Conservation (phyloP, 2,888 invertebrate species). For the Sicus ferrugineus region DNA sequence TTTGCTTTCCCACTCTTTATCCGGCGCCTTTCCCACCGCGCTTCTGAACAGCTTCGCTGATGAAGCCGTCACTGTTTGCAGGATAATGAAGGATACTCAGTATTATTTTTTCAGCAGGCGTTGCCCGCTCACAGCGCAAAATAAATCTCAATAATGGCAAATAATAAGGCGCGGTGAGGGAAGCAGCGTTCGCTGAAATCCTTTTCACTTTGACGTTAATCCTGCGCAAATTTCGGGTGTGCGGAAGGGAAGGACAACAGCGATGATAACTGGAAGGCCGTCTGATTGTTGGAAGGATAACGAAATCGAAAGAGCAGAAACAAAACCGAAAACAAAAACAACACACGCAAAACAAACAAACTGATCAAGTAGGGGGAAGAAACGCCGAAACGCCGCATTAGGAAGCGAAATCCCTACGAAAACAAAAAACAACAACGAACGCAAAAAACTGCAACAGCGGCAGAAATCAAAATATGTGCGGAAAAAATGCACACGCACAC, state of each 20-base stretch:
- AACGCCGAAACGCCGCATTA: too few species aligned
- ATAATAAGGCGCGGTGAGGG: constrained; percentile 14
- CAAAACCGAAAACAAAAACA: neutral
- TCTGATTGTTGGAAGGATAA: neutral
- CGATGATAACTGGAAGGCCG: neutral
- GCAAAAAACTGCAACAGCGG: neutral
- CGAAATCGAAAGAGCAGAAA: neutral
- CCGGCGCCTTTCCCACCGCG: neutral
- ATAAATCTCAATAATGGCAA: constrained; percentile 29
- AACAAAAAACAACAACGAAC: neutral
- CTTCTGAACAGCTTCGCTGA: neutral
- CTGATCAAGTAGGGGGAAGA: neutral
- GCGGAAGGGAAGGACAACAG: neutral
- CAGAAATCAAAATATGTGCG: neutral
- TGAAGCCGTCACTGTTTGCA: neutral
- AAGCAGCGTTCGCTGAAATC: constrained; percentile 32
- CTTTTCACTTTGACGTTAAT: constrained; percentile 46
- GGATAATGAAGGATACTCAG: too few species aligned
- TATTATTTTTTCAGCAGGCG: neutral
- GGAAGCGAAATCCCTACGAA: neutral
- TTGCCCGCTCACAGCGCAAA: neutral
- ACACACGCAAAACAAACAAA: neutral
- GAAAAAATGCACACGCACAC: neutral
- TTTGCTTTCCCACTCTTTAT: too few species aligned
- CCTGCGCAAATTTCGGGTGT: constrained; percentile 42